These are phyloP conservation scores for Morbakka virulenta DNA, from an alignment of 30 jellyfish, hydroid and myxozoan genomes.

Conservation along the genomic window DNA sequence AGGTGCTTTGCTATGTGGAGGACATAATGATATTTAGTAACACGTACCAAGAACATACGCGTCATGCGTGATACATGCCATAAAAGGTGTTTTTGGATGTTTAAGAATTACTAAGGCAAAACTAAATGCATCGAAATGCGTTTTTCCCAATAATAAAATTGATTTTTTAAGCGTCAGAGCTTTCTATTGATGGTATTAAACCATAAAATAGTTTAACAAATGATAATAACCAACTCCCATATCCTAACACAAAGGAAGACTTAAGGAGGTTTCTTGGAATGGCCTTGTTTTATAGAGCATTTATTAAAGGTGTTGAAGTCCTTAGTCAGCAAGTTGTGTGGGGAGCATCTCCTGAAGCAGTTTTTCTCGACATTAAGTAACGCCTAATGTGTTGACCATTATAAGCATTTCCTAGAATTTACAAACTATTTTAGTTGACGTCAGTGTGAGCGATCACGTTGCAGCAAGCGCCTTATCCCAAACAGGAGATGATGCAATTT, in stretches of 20 bases:
- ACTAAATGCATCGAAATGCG: conserved; percentile 24
- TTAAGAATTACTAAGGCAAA: not conserved
- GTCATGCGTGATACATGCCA: no score
- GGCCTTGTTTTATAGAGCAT: not conserved
- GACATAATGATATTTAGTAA: no score
- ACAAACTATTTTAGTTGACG: not conserved
- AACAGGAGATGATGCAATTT: not conserved
- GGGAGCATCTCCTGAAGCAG: not conserved
- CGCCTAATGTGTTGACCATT: no score
- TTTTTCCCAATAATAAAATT: not conserved
- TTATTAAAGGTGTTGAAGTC: no score
- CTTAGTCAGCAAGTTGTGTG: not conserved
- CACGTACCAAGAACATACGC: no score
- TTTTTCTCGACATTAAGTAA: no score
- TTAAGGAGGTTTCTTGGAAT: not conserved
- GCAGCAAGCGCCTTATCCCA: not conserved
- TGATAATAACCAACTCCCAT: conserved; percentile 1
- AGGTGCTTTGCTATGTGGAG: not conserved
- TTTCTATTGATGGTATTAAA: conserved; percentile 24
- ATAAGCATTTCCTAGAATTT: not conserved
- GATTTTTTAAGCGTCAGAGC: conserved; percentile 31
- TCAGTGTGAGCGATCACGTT: not conserved
- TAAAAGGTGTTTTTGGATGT: not conserved
- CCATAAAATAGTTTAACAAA: conserved; percentile 31
- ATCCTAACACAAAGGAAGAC: conserved; percentile 18